A percentile compares a stretch with the other conserved stretches of the same genome.
Conservation (phyloP, 2,797 vertebrate species). For the Dallia pectoralis region DNA sequence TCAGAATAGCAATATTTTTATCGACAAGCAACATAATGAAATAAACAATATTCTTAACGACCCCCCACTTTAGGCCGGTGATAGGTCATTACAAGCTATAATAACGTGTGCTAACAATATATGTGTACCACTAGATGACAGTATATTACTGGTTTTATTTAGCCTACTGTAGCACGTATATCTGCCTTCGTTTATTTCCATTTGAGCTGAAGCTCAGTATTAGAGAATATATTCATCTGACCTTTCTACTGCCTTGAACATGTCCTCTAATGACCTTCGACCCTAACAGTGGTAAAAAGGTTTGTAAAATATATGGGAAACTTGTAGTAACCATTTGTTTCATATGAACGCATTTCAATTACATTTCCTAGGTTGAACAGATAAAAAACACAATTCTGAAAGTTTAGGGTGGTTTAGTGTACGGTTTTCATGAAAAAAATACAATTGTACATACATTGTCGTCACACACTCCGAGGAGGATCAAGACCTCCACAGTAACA, state of each 20-base stretch:
- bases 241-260: background rate
- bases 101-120: background rate
- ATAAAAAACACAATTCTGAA: background rate
- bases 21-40: background rate
- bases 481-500: background rate
- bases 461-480: background rate
- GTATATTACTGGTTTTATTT: slow-evolving; percentile 24
- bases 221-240: background rate
- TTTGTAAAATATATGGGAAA: background rate
- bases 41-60: background rate
- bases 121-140: slow-evolving; percentile 49
- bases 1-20: background rate
- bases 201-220: background rate
- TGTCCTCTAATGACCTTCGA: background rate
- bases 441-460: background rate
- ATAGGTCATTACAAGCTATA: background rate
- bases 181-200: background rate
- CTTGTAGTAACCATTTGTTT: background rate
- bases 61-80: background rate
- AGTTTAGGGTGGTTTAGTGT: background rate
- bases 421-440: background rate
- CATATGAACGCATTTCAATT: background rate
- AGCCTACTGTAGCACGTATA: background rate
- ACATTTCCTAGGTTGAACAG: background rate
- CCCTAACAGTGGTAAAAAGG: background rate